These are phyloP conservation scores for Sycophaga agraensis DNA, from an alignment of 1,140 invertebrate genomes.

Conservation along the genomic window DNA sequence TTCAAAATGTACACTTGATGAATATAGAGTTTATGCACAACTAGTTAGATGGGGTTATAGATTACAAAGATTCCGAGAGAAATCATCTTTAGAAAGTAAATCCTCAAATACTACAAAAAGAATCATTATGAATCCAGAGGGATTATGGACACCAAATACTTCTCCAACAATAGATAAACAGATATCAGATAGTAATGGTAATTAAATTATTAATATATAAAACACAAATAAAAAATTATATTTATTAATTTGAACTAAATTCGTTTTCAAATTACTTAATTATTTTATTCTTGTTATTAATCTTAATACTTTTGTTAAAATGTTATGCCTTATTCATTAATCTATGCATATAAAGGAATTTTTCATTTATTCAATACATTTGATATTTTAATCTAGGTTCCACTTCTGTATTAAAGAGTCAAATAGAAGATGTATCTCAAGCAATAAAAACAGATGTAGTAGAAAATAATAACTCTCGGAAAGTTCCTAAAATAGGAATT, in stretches of 20 bases:
- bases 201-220: neutral
- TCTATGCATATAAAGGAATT: neutral
- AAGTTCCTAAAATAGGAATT: constrained; percentile 41
- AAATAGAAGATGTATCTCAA: constrained; percentile 22
- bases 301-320: neutral
- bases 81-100: constrained; percentile 28
- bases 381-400: constrained; percentile 4
- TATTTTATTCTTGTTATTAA: neutral
- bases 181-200: constrained; percentile 28
- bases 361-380: neutral
- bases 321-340: no score
- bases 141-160: constrained; percentile 34
- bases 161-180: constrained; percentile 1
- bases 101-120: constrained; percentile 36
- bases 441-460: neutral
- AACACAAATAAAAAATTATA: neutral
- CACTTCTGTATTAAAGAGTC: neutral
- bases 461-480: constrained; percentile 31
- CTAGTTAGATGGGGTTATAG: constrained; percentile 62
- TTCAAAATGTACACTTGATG: constrained; percentile 54
- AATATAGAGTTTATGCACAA: constrained; percentile 66
- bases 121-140: constrained; percentile 49
- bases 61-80: constrained; percentile 46
- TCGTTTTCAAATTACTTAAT: constrained; percentile 1
- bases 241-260: neutral